Conservation (phyloP, 2,888 invertebrate genomes). For the Ichneumon xanthorius region DNA sequence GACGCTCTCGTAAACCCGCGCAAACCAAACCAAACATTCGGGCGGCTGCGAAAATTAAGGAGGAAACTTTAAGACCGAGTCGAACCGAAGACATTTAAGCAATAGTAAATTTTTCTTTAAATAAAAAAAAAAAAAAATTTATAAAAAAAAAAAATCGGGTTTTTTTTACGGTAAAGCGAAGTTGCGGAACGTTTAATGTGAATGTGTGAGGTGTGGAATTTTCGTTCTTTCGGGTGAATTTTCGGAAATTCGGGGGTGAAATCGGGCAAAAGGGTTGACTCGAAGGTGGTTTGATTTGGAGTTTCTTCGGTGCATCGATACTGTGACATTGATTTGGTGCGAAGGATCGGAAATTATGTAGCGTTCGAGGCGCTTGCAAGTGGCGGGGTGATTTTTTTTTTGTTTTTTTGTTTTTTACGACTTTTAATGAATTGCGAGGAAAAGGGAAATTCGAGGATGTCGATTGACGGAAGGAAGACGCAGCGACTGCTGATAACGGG, state of each 20-base stretch:
- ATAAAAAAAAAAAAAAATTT: too few relatives aligned
- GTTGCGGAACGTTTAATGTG: neutral
- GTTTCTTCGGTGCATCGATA: conserved; percentile 9
- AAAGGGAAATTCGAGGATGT: conserved; percentile 41
- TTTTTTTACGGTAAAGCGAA: neutral
- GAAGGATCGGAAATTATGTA: conserved; percentile 14
- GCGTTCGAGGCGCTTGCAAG: neutral
- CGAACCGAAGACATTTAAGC: neutral
- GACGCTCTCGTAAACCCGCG: neutral
- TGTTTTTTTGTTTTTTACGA: conserved; percentile 1
- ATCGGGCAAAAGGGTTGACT: neutral
- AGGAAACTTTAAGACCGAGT: neutral
- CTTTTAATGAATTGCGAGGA: neutral
- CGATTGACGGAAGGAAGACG: conserved; percentile 54
- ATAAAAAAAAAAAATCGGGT: too few relatives aligned
- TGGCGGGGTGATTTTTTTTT: neutral
- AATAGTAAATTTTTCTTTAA: neutral
- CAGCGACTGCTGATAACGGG: conserved; percentile 20
- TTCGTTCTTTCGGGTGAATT: neutral
- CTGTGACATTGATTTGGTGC: neutral
- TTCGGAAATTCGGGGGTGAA: neutral
- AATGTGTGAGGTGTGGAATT: neutral
- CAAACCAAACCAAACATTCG: neutral
- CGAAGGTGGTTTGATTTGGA: neutral
- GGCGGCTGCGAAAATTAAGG: neutral